Evolutionary conservation across 2,113 vertebrate species (phyloP), one percentile per base, ranked within the genome.

Genomic region (Meleagris gallopavo): DNA sequence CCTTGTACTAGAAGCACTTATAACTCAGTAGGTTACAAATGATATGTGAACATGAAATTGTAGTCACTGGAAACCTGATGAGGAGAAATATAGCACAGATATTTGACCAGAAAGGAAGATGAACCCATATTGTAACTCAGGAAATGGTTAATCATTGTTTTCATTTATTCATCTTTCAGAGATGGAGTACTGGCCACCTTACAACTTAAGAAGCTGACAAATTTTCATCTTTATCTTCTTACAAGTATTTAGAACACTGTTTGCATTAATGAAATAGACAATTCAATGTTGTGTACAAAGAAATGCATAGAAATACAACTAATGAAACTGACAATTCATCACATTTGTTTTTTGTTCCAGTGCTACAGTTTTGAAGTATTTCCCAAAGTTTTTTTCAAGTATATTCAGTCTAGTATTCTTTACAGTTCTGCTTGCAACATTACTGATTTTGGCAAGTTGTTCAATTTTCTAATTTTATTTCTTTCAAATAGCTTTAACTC

Each of bases 381-480:
- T 82, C 38, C 27, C 19, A 3, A 62, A 30, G 22, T 30, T 82
- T 41, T 84, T 65, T 65, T 52, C 1, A 66, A 86, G 45, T 46
- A 2, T 20, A 62, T 34, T 34, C 8, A 82, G 70, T 61, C 50
- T 66, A 81, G 76, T 61, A 66, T 60, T 85, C 48, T 72, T 38
- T 55, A 34, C n/a, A 71, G 58, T 19, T 79, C 83, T 85, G 45
- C 24, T 85, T 66, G 61, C 50, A 89, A 60, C 1, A 0, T 36
- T 83, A 91, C 89, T 83, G 67, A 86, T 94, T 88, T 91, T 60
- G 79, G 66, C 25, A 70, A 89, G 43, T 55, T 79, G 45, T 87
- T 94, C 27, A 36, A 55, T 94, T 82, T 89, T 74, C 64, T 43
- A 79, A 90, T 89, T 84, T 86, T 1, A 61, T 89, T 93, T 88